Evolutionary conservation across 2,888 invertebrate genomes (phyloP).

Genomic region (Cephus pygmeus): DNA sequence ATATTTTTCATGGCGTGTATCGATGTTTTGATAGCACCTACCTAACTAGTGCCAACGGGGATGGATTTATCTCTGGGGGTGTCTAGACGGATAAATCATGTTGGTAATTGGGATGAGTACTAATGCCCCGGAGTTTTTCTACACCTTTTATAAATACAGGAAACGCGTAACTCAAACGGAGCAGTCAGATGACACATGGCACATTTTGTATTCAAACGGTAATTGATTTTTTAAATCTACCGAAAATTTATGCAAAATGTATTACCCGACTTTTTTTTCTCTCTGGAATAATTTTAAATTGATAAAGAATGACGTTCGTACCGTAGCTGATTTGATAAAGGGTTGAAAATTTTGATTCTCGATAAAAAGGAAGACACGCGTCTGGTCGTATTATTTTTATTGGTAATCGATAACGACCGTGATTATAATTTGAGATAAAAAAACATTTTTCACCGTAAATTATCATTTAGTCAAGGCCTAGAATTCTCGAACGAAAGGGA

Average conservation of each 20-base stretch:
- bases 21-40: background rate
- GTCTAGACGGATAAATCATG: background rate
- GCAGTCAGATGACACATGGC: background rate
- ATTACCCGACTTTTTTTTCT: background rate
- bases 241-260: background rate
- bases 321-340: background rate
- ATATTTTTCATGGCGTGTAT: background rate
- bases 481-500: constrained; percentile 4
- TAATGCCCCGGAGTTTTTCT: background rate
- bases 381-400: background rate
- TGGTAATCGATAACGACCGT: background rate
- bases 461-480: background rate
- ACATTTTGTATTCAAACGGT: background rate
- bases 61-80: background rate
- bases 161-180: background rate
- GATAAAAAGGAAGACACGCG: background rate
- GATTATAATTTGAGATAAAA: background rate
- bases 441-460: background rate
- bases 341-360: background rate
- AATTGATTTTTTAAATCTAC: background rate
- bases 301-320: background rate
- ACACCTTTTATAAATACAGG: background rate
- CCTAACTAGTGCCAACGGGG: background rate
- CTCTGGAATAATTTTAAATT: background rate
- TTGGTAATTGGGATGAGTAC: background rate